These are phyloP conservation scores for Anarrhichthys ocellatus DNA, from an alignment of 2,113 vertebrate genomes.

Conservation along the genomic window DNA sequence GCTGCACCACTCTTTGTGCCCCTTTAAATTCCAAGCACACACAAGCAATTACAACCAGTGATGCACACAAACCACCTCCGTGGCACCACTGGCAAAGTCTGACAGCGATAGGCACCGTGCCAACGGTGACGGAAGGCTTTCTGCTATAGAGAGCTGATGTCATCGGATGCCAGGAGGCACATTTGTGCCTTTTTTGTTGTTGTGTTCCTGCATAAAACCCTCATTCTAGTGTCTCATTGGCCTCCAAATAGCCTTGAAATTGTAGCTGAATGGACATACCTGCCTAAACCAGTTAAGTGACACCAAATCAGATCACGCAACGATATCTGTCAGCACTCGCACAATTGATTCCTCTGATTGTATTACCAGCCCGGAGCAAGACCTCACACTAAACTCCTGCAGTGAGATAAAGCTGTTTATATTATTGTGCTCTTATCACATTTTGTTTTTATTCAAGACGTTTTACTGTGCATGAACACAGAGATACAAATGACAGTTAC, in stretches of 20 bases:
- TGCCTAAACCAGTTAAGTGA: constrained; percentile 27
- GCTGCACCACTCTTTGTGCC: constrained; percentile 7
- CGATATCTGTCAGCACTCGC: constrained; percentile 32
- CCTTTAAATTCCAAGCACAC: constrained; percentile 52
- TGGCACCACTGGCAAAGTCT: constrained; percentile 75
- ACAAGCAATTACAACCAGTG: constrained; percentile 51
- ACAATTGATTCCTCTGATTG: constrained; percentile 36
- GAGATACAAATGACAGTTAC: background rate
- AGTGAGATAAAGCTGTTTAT: background rate
- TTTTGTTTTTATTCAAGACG: background rate
- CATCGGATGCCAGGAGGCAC: constrained; percentile 39
- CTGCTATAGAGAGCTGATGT: constrained; percentile 52
- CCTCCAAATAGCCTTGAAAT: constrained; percentile 16
- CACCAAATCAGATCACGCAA: constrained; percentile 40
- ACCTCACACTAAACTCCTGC: background rate
- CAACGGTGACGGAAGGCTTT: constrained; percentile 74
- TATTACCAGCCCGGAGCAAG: background rate
- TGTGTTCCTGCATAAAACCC: constrained; percentile 4
- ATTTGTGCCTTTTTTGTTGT: constrained; percentile 20
- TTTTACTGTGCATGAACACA: background rate
- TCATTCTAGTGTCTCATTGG: constrained; percentile 2
- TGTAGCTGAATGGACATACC: constrained; percentile 8
- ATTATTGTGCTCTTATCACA: constrained; percentile 1
- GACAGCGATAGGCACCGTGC: constrained; percentile 76
- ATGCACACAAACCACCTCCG: constrained; percentile 47